phyloP scores from a whole-genome alignment of 2,888 invertebrate species.

The Drosophila setosimentum region DNA sequence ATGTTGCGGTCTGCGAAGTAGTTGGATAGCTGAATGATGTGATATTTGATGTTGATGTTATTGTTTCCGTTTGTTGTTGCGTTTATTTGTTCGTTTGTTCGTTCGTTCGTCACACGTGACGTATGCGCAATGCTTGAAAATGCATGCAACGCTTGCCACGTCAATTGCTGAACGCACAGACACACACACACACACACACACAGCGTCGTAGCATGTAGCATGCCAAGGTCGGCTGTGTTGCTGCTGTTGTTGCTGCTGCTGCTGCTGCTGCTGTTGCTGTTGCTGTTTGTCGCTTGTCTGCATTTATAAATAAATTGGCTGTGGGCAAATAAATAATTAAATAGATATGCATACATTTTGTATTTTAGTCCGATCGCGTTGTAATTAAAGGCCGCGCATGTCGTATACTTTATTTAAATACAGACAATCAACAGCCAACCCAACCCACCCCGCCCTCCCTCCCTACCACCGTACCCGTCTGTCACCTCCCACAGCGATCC shows the following conservation, averaged over 20 bases:
- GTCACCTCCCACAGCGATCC: conserved; percentile 21
- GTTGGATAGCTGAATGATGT: neutral
- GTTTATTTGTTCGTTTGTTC: conserved; percentile 16
- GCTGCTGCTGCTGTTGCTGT: conserved; percentile 3
- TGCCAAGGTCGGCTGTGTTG: conserved; percentile 51
- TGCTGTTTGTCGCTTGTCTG: conserved; percentile 53
- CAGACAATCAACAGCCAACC: neutral
- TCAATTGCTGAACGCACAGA: conserved; percentile 46
- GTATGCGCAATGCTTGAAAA: conserved; percentile 50
- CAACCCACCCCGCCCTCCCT: accelerated
- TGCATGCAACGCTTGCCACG: conserved; percentile 45
- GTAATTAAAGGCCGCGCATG: conserved; percentile 61
- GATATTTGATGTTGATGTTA: neutral
- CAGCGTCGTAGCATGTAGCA: conserved; percentile 26
- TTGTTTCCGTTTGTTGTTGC: neutral
- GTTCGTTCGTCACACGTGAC: conserved; percentile 54
- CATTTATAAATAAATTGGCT: conserved; percentile 74
- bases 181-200: conserved; percentile 23
- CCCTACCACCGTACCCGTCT: neutral
- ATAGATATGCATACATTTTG: conserved; percentile 64
- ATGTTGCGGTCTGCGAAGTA: neutral
- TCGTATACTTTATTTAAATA: conserved; percentile 55
- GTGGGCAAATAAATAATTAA: conserved; percentile 75
- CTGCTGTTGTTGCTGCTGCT: conserved; percentile 19
- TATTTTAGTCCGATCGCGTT: conserved; percentile 46